phyloP scores from a whole-genome alignment of 2,888 invertebrate species.

The Ligdia adustata region DNA sequence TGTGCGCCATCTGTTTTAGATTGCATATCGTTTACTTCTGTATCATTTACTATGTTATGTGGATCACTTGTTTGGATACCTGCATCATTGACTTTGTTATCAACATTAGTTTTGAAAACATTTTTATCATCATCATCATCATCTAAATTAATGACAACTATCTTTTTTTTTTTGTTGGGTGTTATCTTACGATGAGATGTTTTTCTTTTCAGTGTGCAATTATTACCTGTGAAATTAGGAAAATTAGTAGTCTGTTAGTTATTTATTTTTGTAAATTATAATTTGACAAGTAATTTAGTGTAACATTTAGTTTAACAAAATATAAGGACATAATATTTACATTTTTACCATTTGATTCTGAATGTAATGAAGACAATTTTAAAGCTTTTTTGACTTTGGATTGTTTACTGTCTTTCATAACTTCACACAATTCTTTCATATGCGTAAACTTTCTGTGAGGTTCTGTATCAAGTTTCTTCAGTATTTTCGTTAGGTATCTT shows the following conservation, averaged over 20 bases:
- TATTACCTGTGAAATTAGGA: constrained; percentile 7
- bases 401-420: constrained; percentile 43
- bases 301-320: too few species aligned
- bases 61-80: background rate
- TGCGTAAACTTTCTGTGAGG: constrained; percentile 56
- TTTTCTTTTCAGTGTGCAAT: too few species aligned
- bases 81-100: constrained; percentile 29
- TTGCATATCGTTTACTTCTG: background rate
- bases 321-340: too few species aligned
- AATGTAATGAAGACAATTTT: too few species aligned
- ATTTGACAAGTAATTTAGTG: too few species aligned
- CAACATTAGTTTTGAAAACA: constrained; percentile 9
- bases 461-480: constrained; percentile 40
- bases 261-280: too few species aligned
- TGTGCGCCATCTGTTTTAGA: too few species aligned
- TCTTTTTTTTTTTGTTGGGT: constrained; percentile 33
- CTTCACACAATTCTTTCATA: constrained; percentile 54
- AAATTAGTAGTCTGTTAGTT: too few species aligned
- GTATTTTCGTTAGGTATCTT: constrained; percentile 40
- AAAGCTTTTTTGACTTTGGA: too few species aligned
- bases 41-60: background rate
- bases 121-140: constrained; percentile 25
- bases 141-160: constrained; percentile 42
- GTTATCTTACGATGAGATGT: constrained; percentile 15
- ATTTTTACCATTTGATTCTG: too few species aligned